Evolutionary conservation across 2,797 vertebrate genomes (phyloP), one percentile per base, ranked within the genome.

Genomic region (Smutsia temminckii): DNA sequence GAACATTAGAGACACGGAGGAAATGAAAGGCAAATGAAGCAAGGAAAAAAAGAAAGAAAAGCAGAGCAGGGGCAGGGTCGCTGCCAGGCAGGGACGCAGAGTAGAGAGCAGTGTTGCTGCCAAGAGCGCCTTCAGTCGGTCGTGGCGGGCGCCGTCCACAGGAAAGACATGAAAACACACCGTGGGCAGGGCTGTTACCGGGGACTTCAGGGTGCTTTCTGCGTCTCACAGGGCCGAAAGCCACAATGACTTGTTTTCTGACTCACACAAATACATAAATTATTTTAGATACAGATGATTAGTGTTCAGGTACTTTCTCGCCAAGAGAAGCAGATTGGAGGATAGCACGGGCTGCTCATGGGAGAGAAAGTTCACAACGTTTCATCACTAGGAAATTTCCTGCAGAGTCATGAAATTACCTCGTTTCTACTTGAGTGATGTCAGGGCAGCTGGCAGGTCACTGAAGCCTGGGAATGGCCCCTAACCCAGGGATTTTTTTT

Each of bases 241-340:
- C 2, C 0, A 7, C 0, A 1, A 23, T 0, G 3, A 4, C 20
- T 29, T 32, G 25, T 17, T 25, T 40, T 16, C 40, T 14, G 29
- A 37, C 11, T 12, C 11, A 23, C 6, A 49, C 5, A 8, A 49
- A 27, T 14, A n/a, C 51, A 18, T 49, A 53, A 27, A 8, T n/a
- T 17, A 18, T 53, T 71, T 21, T 1, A 6, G 51, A n/a, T 51
- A 4, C 29, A 42, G 42, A 63, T 18, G 9, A 51, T 27, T 5
- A 42, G 34, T 5, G 13, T 11, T 8, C 21, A 5, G 17, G 8
- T 6, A 14, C 13, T 40, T 71, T 80, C 40, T 49, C 53, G 69
- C 27, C 6, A 18, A 74, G 14, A 34, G 12, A 21, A 74, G 34
- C 51, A 21, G 49, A 59, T 0, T 6, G 37, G 37, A 9, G 37